These are phyloP conservation scores for Ypsolopha sequella DNA, from an alignment of 2,888 invertebrate genomes.

Conservation along the genomic window DNA sequence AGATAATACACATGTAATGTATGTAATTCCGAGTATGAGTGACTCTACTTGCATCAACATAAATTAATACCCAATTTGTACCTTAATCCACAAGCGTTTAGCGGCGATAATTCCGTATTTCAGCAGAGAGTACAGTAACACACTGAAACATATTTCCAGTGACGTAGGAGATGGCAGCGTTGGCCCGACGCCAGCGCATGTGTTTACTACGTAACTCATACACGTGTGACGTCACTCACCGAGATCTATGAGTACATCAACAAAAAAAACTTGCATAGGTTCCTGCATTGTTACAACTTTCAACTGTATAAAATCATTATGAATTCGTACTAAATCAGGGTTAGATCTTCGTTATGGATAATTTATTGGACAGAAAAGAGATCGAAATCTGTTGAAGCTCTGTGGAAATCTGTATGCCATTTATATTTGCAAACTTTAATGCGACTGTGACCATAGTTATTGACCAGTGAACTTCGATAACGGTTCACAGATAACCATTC, in stretches of 20 bases:
- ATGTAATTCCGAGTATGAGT: not conserved
- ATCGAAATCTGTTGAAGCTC: too few species aligned
- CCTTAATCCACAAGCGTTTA: not conserved
- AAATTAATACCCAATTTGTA: not conserved
- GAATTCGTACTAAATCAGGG: too few species aligned
- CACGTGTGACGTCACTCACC: not conserved
- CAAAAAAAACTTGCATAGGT: too few species aligned
- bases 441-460: not conserved
- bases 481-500: not conserved
- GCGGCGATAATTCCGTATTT: not conserved
- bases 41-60: not conserved
- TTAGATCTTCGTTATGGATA: too few species aligned
- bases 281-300: too few species aligned
- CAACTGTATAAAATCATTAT: too few species aligned
- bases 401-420: too few species aligned
- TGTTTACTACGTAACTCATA: not conserved
- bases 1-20: not conserved
- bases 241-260: too few species aligned
- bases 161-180: not conserved
- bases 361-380: too few species aligned
- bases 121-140: not conserved
- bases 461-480: not conserved
- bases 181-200: not conserved
- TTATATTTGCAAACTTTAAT: not conserved
- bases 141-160: not conserved